Conservation (phyloP, 2,797 vertebrate genomes). For the Mergus octosetaceus region DNA sequence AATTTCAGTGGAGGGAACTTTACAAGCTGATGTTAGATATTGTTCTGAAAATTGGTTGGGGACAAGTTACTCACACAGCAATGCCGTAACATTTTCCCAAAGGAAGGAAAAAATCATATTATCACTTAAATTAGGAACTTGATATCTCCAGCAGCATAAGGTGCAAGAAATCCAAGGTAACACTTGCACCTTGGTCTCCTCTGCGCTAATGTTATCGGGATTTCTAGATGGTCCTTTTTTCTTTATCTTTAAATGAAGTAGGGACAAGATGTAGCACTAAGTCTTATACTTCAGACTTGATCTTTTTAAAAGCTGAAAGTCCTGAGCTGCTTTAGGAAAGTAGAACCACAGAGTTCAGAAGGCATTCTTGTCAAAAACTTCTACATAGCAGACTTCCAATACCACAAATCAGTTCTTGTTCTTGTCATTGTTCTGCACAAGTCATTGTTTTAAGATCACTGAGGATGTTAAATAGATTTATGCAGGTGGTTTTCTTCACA, state of each 20-base stretch:
- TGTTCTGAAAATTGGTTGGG: neutral
- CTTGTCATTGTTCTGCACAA: neutral
- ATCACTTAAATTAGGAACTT: neutral
- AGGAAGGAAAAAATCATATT: neutral
- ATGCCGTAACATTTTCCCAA: neutral
- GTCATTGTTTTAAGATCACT: neutral
- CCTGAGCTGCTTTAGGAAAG: neutral
- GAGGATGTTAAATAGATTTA: neutral
- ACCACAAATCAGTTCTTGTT: neutral
- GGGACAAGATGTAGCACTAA: neutral
- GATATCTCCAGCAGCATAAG: neutral
- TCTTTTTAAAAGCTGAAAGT: neutral
- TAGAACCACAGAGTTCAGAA: neutral
- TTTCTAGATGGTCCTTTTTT: neutral
- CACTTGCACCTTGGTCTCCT: neutral
- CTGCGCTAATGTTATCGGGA: neutral
- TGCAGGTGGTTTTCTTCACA: neutral
- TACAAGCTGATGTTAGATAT: neutral
- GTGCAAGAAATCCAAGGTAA: neutral
- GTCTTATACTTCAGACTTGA: neutral
- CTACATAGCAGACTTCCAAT: neutral
- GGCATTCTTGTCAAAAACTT: neutral
- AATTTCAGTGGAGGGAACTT: neutral
- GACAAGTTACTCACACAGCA: neutral
- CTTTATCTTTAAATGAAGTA: neutral